Base-by-base conservation (phyloP, 2,888 invertebrate genomes). In the Marronus borbonicus region DNA sequence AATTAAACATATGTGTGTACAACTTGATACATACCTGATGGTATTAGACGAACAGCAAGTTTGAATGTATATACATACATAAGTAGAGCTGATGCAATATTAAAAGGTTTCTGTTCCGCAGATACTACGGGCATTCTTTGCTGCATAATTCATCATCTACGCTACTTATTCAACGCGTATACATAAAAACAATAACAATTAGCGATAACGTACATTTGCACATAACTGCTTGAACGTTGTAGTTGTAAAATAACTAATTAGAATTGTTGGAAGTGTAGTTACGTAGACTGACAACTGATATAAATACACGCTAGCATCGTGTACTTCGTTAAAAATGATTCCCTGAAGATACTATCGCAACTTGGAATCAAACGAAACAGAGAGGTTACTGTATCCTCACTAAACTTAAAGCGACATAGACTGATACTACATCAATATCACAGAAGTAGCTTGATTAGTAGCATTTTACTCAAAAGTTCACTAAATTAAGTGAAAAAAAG, bases 21-120 rank as follows among this genome's bases (percentile, higher is more conserved):
- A 44, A 44, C 8, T 28, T 7, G 20, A 49, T 68, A 68, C 36
- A 8, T 68, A 14, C 52, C 44, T 17, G 52, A 17, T 14, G 17
- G 52, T 55, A 7, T 12, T 24, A 70, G 24, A 55, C 1, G 5
- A n/a, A 55, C 28, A 28, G n/a, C 24, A 7, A 12, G 52, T 72
- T 24, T 72, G 39, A 72, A 72, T 17, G 44, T 49, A 14, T 39
- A 52, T 58, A 58, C 72, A 28, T 28, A 72, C 39, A 44, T 60
- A 36, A 44, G 55, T 39, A 17, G 5, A 17, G 28, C 36, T 55
- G 8, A 17, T 31, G 28, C 39, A 58, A 72, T 60, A 72, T 72
- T 72, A 72, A 72, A 60, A 55, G 20, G 39, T 68, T 49, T 14
- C 20, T 72, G 72, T 72, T 72, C 72, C 72, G 72, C 44, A n/a